Evolutionary conservation across 2,888 invertebrate genomes (phyloP).

Genomic region (Plebejus anna): DNA sequence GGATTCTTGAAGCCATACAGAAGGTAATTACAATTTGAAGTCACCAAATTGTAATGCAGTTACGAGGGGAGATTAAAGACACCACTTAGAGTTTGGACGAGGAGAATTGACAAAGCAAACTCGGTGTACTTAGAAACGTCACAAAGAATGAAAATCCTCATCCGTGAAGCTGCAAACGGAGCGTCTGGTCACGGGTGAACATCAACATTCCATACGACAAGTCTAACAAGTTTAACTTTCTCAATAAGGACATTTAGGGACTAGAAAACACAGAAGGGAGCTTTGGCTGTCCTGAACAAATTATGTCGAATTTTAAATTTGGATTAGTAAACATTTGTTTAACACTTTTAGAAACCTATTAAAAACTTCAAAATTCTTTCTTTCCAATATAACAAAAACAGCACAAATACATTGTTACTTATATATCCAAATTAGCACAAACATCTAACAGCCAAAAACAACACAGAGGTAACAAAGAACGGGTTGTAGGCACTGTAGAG

Average conservation of each 20-base stretch:
- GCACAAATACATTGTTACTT: background rate
- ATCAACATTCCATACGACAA: conserved; percentile 48
- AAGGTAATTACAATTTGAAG: conserved; percentile 76
- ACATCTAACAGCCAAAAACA: background rate
- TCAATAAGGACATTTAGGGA: background rate
- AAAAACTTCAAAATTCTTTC: background rate
- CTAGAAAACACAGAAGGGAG: background rate
- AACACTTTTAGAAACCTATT: background rate
- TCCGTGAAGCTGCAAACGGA: conserved; percentile 40
- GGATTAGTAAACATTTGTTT: background rate
- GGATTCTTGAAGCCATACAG: conserved; percentile 77
- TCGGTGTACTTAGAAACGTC: conserved; percentile 44
- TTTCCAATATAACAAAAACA: background rate
- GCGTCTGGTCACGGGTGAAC: conserved; percentile 60
- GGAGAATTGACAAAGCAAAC: conserved; percentile 52
- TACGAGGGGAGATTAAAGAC: conserved; percentile 79
- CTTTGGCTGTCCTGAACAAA: background rate
- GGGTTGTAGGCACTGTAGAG: background rate
- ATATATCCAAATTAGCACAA: background rate
- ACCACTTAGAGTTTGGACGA: conserved; percentile 60
- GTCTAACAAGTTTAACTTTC: conserved; percentile 49
- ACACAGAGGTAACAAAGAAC: background rate
- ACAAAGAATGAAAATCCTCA: conserved; percentile 57
- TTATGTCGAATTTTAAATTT: background rate
- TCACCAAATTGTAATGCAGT: conserved; percentile 80